Base-by-base conservation (phyloP, 1,140 invertebrate species). In the Drosophila sulfurigaster region DNA sequence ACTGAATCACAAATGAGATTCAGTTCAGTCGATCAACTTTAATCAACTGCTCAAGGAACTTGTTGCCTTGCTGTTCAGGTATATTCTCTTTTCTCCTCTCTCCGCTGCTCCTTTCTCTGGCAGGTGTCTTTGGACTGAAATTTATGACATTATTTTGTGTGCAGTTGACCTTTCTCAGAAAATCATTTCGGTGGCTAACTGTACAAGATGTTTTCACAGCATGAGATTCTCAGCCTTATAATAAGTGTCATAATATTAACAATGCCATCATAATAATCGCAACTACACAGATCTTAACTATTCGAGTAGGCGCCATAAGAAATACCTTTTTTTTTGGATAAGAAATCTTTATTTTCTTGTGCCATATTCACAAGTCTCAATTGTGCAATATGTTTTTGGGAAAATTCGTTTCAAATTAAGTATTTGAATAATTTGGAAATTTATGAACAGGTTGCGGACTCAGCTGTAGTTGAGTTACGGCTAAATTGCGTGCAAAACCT, bases 321-420 rank as follows among this genome's bases (percentile, higher is more conserved):
- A 13, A 62, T 28, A 54, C 28, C 5, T 32, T 10, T 57, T 16
- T 38, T 57, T 20, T 8, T 16, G 8, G 5, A 46, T 20, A 8
- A 6, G 13, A 6, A 13, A 48, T 20, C 15, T 20, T 20, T 16
- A 20, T 20, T 48, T 25, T 48, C 7, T 43, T 43, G 11, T 43
- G 11, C 41, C 3, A 41, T 10, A 10, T 41, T 25, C n/a, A 16
- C 16, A 25, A 45, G 32, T 59, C 65, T 66, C 67, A 48, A 71
- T 20, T 41, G 58, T 74, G 49, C 78, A 69, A 79, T 80, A 80
- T 75, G 78, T 57, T 69, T 69, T 25, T 25, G 20, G n/a, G 8
- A 46, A 57, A 77, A 88, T 82, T 87, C 82, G 80, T 74, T 87
- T 77, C 76, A 82, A 87, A 87, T 87, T 87, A 87, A 67, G 72